These are phyloP conservation scores for Sparidentex hasta DNA, from an alignment of 2,797 vertebrate species.

Conservation along the genomic window DNA sequence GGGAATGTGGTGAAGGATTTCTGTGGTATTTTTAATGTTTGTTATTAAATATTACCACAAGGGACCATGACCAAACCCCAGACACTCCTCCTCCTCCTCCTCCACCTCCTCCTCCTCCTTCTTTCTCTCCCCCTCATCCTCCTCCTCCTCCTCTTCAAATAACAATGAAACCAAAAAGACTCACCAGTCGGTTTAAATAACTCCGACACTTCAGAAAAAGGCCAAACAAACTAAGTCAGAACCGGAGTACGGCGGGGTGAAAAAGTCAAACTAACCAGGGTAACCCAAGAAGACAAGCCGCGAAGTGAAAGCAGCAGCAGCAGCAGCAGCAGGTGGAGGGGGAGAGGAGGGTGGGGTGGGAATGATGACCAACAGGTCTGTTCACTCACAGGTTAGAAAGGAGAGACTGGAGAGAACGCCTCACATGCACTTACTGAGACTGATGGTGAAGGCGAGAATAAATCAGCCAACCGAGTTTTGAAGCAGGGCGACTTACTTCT, in stretches of 20 bases:
- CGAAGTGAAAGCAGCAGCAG: slow-evolving; percentile 5
- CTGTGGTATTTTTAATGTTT: slow-evolving; percentile 89
- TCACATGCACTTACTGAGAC: neutral
- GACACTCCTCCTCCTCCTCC: slow-evolving; percentile 58
- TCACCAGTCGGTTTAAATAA: slow-evolving; percentile 55
- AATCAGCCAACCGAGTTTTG: neutral
- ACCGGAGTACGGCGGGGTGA: slow-evolving; percentile 13
- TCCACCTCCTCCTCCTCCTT: slow-evolving; percentile 14
- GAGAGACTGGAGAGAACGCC: neutral
- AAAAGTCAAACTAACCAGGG: slow-evolving; percentile 44
- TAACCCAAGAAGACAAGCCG: neutral
- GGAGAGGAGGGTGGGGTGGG: neutral
- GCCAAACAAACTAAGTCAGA: slow-evolving; percentile 29
- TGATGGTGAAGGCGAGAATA: neutral
- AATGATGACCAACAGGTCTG: neutral
- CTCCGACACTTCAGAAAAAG: slow-evolving; percentile 50
- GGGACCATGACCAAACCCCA: slow-evolving; percentile 84
- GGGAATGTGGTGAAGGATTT: slow-evolving; percentile 87
- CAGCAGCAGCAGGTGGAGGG: slow-evolving; percentile 62
- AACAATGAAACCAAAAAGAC: slow-evolving; percentile 68
- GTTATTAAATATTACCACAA: slow-evolving; percentile 89
- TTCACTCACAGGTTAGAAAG: neutral
- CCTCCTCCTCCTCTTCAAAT: slow-evolving; percentile 56
- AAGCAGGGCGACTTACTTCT: neutral
- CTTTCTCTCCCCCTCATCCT: slow-evolving; percentile 11